These are phyloP conservation scores for Argyresthia goedartella DNA, from an alignment of 2,888 invertebrate genomes.

Conservation along the genomic window DNA sequence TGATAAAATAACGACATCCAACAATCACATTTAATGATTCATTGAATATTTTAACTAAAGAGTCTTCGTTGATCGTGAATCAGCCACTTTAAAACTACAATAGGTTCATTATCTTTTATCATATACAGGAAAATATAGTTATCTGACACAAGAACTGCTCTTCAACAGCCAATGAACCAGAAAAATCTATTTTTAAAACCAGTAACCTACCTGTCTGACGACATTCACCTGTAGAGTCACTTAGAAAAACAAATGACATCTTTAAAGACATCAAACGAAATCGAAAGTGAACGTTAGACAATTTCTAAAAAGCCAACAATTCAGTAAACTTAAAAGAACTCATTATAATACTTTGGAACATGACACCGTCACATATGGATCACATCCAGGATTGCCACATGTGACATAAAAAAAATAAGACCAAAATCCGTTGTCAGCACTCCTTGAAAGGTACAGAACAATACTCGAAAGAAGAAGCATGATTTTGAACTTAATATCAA, in stretches of 20 bases:
- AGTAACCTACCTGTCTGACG: neutral
- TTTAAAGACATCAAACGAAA: neutral
- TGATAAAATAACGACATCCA: too few species aligned
- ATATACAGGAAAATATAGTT: too few species aligned
- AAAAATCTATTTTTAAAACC: neutral
- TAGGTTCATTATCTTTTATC: too few species aligned
- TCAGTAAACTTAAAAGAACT: conserved; percentile 47
- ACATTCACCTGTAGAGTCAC: conserved; percentile 1
- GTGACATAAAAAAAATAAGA: conserved; percentile 54
- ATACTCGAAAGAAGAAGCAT: conserved; percentile 25
- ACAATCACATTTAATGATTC: too few species aligned
- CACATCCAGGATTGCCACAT: conserved; percentile 70
- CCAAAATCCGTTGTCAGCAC: conserved; percentile 68
- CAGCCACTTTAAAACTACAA: too few species aligned
- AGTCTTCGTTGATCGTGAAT: too few species aligned
- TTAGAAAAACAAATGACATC: conserved; percentile 2
- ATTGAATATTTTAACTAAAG: too few species aligned
- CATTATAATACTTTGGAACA: conserved; percentile 64
- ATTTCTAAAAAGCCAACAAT: conserved; percentile 13
- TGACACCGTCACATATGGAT: conserved; percentile 67
- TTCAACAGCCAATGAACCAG: neutral
- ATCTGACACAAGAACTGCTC: too few species aligned
- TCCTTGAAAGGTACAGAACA: conserved; percentile 61
- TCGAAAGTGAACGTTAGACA: conserved; percentile 19
- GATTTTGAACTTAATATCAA: neutral